Base-by-base conservation (phyloP, 2,888 invertebrate species). In the Polymixis lichenea region DNA sequence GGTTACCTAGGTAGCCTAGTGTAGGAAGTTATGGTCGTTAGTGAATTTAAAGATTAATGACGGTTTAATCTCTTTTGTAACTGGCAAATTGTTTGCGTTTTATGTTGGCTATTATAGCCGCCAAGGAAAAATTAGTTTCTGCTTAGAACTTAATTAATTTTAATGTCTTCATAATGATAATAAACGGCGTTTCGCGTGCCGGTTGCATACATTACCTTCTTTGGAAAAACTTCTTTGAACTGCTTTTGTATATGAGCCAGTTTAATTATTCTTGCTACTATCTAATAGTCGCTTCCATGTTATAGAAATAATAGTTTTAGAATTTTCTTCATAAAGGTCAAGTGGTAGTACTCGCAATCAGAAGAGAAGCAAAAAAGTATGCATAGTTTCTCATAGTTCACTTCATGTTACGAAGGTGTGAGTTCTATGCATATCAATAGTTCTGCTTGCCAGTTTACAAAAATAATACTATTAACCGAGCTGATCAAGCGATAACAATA, bases 1-100 rank as follows among this genome's bases (percentile, higher is more conserved):
- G 28, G 55, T 70, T 56, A 55, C 60, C 67, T 55, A 56, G 70
- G 82, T 56, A 80, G 75, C 62, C 60, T 68, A 68, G 75, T 80
- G 38, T 65, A 3, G 58, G 53, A 71, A 82, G 67, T 75, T 75
- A 80, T 22, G 15, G 62, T 74, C 62, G 64, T 82, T 84, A 67
- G 61, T 62, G 25, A 80, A 25, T 80, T 84, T 25, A 22, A 62
- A 32, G 43, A 71, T 61, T 68, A 81, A 81, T 84, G 76, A 17
- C 49, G 28, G 75, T 75, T 84, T 82, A 84, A 82, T 75, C 62
- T 75, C 61, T 71, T 80, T 80, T 13, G n/a, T 46, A 75, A 75
- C 67, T 56, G 58, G 38, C 25, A 64, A 80, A 80, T 74, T 80
- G 75, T 84, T 80, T 80, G 62, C 25, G 61, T 58, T 46, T 75